phyloP scores from a whole-genome alignment of 2,888 invertebrate genomes.

The Thelaira solivaga region DNA sequence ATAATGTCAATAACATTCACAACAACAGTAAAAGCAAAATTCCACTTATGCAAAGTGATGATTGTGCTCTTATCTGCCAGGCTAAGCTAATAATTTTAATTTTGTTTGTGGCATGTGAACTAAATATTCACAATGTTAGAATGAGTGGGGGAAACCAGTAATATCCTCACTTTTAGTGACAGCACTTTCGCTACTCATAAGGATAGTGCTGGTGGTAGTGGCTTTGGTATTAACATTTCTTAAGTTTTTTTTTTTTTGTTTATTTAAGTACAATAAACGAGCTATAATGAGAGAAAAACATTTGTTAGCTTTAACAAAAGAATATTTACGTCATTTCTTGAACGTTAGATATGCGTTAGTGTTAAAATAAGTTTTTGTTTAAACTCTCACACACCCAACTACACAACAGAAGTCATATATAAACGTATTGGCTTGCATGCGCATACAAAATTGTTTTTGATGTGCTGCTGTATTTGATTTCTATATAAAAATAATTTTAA shows the following conservation, averaged over 20 bases:
- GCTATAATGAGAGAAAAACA: conserved; percentile 15
- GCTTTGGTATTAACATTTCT: background rate
- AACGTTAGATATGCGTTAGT: too few species aligned
- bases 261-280: too few species aligned
- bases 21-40: background rate
- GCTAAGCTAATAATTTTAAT: conserved; percentile 6
- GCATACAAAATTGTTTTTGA: background rate
- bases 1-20: background rate
- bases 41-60: background rate
- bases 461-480: background rate
- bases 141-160: background rate
- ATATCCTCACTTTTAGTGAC: too few species aligned
- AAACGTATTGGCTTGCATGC: background rate
- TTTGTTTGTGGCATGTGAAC: background rate
- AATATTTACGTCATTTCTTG: too few species aligned
- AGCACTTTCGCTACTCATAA: background rate
- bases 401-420: background rate
- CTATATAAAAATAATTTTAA: background rate
- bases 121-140: background rate
- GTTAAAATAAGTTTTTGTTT: too few species aligned
- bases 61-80: background rate
- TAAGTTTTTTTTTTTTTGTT: too few species aligned
- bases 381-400: background rate
- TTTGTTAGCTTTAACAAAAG: conserved; percentile 1
- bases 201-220: conserved; percentile 8